Base-by-base conservation (phyloP, 2,113 vertebrate species). In the Coptodon bakossiorum region DNA sequence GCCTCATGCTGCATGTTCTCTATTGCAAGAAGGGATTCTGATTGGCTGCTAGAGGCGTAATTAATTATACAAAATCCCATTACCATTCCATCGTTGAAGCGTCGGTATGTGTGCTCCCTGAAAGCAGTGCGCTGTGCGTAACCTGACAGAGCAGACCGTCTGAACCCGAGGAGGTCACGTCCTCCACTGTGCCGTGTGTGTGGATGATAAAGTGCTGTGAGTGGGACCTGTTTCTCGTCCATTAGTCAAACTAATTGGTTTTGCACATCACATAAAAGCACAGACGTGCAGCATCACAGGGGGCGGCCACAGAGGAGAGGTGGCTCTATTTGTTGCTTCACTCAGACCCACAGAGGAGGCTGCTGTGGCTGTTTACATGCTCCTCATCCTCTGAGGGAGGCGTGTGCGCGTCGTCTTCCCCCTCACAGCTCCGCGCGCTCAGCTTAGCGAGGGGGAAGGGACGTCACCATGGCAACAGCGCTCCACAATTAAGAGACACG, bases 401-500 rank as follows among this genome's bases (percentile, higher is more conserved):
- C 71, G 81, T 57, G 29, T 52, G 53, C 57, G 53, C 11, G n/a
- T 57, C 4, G 3, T 68, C 9, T 11, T 19, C 57, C 34, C 27
- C 53, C 71, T 22, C 19, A 45, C 12, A 68, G 81, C 82, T 29
- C 52, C 38, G 56, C 45, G 29, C 78, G 71, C 59, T 80, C 40
- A 6, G 83, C 82, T 78, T 88, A 56, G 76, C 52, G 61, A 91
- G 86, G 83, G 85, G 84, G 85, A 53, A n/a, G 88, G 81, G 86
- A n/a, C 14, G 92, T 96, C 81, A 54, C 91, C 92, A 95, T 96
- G 56, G 92, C 83, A 95, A 96, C 95, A 52, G 83, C 81, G 7
- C 63, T 86, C 83, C 4, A 83, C 85, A 90, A 93, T 94, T 90
- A 90, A 85, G 86, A 92, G 61, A 92, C 88, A 84, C 12, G 73